Evolutionary conservation across 2,797 vertebrate genomes (phyloP).

Genomic region (Todus mexicanus): DNA sequence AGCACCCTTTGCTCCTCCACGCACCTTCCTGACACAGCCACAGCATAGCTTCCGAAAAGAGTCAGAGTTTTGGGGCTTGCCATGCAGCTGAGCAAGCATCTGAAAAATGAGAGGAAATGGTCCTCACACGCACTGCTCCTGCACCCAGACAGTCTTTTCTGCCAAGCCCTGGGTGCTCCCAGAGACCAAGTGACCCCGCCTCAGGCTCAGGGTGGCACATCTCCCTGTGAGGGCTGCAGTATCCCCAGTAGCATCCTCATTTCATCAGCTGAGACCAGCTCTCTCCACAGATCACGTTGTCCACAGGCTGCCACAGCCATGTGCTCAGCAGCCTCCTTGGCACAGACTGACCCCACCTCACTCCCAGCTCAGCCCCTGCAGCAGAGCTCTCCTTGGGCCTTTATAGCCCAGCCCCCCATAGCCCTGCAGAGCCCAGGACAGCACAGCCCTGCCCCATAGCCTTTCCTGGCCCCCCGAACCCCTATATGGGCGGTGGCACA

Average conservation of each 20-base stretch:
- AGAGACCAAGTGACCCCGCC: not conserved
- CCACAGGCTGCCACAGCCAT: not conserved
- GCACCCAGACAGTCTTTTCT: not conserved
- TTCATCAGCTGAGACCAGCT: not conserved
- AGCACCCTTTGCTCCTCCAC: not conserved
- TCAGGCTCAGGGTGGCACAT: too few relatives aligned
- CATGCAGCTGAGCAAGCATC: not conserved
- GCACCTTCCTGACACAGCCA: not conserved
- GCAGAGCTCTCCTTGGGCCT: not conserved
- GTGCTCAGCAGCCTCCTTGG: not conserved
- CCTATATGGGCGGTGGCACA: accelerated
- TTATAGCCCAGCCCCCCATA: not conserved
- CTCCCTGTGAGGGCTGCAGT: too few relatives aligned
- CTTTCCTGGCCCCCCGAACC: not conserved
- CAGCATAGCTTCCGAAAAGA: not conserved
- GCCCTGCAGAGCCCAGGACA: too few relatives aligned
- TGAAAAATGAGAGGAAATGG: not conserved
- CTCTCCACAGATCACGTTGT: not conserved
- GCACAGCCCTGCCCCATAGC: not conserved
- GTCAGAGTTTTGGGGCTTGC: not conserved
- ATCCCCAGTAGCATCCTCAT: accelerated
- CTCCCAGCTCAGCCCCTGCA: not conserved
- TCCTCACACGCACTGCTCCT: not conserved
- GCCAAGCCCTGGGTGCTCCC: not conserved
- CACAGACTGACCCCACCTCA: not conserved